Conservation (phyloP, 2,113 vertebrate genomes). For the Gymnarchus niloticus region DNA sequence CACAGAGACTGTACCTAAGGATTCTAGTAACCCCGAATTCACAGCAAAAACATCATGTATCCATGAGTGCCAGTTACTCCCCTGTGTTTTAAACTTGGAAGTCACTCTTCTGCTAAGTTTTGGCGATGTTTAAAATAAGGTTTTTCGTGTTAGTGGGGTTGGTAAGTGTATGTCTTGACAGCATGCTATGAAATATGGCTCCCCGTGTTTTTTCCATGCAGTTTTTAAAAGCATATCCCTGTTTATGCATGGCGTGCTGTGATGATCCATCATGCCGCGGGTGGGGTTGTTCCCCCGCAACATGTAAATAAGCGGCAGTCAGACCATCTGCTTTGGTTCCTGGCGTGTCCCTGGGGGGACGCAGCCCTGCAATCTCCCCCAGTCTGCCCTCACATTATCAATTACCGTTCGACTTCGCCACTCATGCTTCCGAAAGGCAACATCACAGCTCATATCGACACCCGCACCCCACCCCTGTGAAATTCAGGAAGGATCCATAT, state of each 20-base stretch:
- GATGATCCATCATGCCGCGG: conserved; percentile 96
- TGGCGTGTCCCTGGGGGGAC: conserved; percentile 79
- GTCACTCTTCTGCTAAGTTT: conserved; percentile 24
- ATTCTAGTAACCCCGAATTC: not conserved
- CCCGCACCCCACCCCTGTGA: conserved; percentile 44
- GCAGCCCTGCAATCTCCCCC: conserved; percentile 67
- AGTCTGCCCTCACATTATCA: conserved; percentile 98
- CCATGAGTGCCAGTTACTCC: conserved; percentile 25
- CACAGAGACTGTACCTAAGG: not conserved
- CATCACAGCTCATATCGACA: conserved; percentile 63
- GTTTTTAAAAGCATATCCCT: conserved; percentile 97
- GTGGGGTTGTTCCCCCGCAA: conserved; percentile 72
- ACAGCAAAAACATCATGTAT: conserved; percentile 20
- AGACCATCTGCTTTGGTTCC: conserved; percentile 98
- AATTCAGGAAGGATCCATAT: conserved; percentile 64
- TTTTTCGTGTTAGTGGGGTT: conserved; percentile 66
- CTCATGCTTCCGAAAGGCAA: conserved; percentile 65
- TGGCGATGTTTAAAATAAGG: conserved; percentile 49
- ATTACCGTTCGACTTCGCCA: conserved; percentile 91
- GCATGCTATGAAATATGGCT: conserved; percentile 78
- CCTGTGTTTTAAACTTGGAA: conserved; percentile 30
- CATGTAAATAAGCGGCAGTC: conserved; percentile 96
- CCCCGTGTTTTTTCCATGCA: conserved; percentile 61
- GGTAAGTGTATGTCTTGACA: conserved; percentile 71
- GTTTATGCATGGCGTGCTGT: conserved; percentile 88